Evolutionary conservation across 2,797 vertebrate species (phyloP), one percentile per base, ranked within the genome.

Genomic region (Propithecus perrieri): DNA sequence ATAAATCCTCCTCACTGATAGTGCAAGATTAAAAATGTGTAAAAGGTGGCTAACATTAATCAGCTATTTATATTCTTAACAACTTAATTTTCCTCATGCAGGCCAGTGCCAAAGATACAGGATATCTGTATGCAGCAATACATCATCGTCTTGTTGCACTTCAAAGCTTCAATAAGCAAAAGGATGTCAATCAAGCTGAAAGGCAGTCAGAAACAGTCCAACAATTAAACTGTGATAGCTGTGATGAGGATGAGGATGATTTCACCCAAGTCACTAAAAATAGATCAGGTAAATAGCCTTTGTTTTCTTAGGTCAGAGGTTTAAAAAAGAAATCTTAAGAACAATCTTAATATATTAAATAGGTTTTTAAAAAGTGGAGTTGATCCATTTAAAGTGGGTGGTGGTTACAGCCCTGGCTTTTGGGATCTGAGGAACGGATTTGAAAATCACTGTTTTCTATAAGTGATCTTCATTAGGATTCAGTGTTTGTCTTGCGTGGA

Each of bases 141-240:
- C 99, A 99, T 89, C 99, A 99, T 91, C 99, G 99, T 4, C 98
- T 99, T 4, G 97, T 99, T 78, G 99, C 99, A 26, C 89, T 99
- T 92, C 88, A 97, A 89, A 98, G 96, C 91, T 97, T 96, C 69
- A 17, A 61, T 65, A 95, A 97, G 50, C 97, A 97, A 87, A 97
- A 98, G 81, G 96, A 98, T 4, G 17, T 22, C 79, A 90, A 69
- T 91, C 97, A 94, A 43, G 38, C 26, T 55, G 98, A 98, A 17
- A 80, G 74, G 15, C 97, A 98, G 10, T 43, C 95, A 78, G 98
- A 99, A 76, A 76, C 69, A 81, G 81, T 85, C 76, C 98, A 97
- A 20, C 97, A 96, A 22, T 67, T 98, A n/a, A 98, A 67, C 79
- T 98, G 80, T 35, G 98, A 98, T 26, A 99, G 98, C n/a, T 98